phyloP scores from a whole-genome alignment of 2,797 vertebrate species.

The Sebastes itinus region DNA sequence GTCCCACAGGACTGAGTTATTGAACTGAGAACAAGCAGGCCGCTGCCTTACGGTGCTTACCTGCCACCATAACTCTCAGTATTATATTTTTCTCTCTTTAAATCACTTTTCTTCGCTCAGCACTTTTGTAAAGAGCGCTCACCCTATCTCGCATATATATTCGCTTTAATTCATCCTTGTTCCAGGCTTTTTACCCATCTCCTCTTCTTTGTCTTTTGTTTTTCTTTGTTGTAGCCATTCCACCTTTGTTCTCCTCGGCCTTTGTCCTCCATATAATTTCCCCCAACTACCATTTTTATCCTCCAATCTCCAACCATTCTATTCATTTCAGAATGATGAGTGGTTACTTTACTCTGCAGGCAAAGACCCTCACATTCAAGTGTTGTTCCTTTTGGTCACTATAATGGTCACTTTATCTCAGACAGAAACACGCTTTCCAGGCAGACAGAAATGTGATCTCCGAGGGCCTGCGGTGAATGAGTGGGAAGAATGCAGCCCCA shows the following conservation, averaged over 20 bases:
- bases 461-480: background rate
- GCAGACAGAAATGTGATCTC: background rate
- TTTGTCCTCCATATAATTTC: background rate
- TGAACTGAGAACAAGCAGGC: background rate
- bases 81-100: background rate
- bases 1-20: constrained; percentile 1
- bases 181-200: background rate
- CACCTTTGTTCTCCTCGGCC: background rate
- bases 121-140: background rate
- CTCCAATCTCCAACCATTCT: background rate
- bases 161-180: background rate
- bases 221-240: background rate
- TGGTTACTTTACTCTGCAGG: background rate
- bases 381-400: background rate
- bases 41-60: background rate
- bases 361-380: background rate
- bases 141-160: background rate
- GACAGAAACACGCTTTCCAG: background rate
- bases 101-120: background rate
- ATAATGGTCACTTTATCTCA: background rate
- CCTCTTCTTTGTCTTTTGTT: background rate
- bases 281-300: background rate
- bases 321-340: background rate
- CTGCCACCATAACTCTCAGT: background rate
- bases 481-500: background rate